These are phyloP conservation scores for Bergia puertoricense DNA, from an alignment of 92 coral and sea anemone species.

Conservation along the genomic window DNA sequence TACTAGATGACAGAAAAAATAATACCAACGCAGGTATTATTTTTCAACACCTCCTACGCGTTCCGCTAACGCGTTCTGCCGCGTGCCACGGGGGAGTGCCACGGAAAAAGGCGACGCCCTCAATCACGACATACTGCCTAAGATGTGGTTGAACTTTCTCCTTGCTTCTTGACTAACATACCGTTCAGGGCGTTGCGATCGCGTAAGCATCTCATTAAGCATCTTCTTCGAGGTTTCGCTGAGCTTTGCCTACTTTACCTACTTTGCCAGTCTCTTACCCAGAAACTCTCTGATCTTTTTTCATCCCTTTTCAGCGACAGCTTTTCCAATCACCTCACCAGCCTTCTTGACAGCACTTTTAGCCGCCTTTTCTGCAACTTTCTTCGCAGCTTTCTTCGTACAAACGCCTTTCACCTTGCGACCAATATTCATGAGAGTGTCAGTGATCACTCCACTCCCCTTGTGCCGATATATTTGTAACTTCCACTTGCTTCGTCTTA, in stretches of 20 bases:
- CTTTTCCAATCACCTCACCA: neutral
- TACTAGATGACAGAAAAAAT: neutral
- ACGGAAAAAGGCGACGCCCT: too few species aligned
- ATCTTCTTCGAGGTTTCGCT: neutral
- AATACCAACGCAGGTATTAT: too few species aligned
- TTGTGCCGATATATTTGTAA: neutral
- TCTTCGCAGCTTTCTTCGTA: neutral
- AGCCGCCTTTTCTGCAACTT: neutral
- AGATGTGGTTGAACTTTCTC: neutral
- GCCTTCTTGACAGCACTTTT: neutral
- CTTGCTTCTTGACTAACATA: too few species aligned
- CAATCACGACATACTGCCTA: neutral
- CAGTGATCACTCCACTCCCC: neutral
- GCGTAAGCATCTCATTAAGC: neutral
- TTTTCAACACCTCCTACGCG: too few species aligned
- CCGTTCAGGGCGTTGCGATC: neutral
- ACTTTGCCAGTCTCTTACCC: too few species aligned
- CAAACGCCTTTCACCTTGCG: neutral
- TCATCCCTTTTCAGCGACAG: neutral
- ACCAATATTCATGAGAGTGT: constrained; percentile 3
- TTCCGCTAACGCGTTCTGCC: too few species aligned
- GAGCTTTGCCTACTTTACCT: neutral
- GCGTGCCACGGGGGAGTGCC: too few species aligned
- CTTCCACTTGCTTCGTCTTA: neutral
- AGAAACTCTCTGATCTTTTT: neutral